phyloP scores from a whole-genome alignment of 2,888 invertebrate species.

The Athalia rosae region DNA sequence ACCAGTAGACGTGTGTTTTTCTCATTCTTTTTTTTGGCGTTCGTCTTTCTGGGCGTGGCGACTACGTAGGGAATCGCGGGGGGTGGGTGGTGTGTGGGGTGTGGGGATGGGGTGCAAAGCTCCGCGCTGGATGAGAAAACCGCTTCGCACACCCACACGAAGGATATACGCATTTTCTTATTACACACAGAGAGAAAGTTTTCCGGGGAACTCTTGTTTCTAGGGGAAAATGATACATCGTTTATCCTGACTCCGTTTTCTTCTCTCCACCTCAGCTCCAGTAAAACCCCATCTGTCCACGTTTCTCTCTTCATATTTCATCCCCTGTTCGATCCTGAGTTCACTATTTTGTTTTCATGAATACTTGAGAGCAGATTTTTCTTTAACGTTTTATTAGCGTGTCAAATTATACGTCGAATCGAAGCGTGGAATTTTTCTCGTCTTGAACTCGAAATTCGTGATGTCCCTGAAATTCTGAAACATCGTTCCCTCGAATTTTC shows the following conservation, averaged over 20 bases:
- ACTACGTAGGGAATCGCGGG: not conserved
- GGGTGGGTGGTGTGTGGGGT: too few species aligned
- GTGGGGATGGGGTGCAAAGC: not conserved
- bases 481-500: not conserved
- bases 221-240: conserved; percentile 1
- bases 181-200: too few species aligned
- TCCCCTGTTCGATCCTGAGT: too few species aligned
- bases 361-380: too few species aligned
- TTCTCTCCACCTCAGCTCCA: not conserved
- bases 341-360: too few species aligned
- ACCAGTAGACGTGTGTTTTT: conserved; percentile 6
- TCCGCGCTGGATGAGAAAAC: not conserved
- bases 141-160: too few species aligned
- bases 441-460: too few species aligned
- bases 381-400: too few species aligned
- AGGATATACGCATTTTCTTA: too few species aligned
- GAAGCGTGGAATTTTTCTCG: too few species aligned
- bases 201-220: not conserved
- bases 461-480: not conserved
- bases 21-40: conserved; percentile 25
- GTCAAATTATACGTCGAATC: too few species aligned
- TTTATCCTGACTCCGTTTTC: not conserved
- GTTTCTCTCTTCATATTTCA: too few species aligned
- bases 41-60: conserved; percentile 2
- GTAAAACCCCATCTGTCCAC: not conserved